Evolutionary conservation across 2,113 vertebrate genomes (phyloP).

Genomic region (Meles meles): DNA sequence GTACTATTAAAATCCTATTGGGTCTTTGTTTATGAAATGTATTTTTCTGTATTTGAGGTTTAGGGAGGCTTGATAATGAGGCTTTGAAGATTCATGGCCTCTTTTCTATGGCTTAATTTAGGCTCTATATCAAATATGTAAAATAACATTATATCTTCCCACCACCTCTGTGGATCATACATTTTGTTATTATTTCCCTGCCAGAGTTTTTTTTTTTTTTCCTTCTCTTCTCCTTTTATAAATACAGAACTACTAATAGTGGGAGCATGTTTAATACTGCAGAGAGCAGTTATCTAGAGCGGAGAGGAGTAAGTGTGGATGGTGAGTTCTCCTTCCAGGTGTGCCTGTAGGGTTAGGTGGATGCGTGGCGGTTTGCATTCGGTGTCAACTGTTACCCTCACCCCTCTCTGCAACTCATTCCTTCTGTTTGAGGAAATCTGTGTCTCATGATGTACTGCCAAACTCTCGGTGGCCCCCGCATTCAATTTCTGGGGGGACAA

Average conservation of each 20-base stretch:
- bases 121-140: conserved; percentile 90
- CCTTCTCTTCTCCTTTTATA: conserved; percentile 68
- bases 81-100: conserved; percentile 86
- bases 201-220: conserved; percentile 69
- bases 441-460: fast-evolving
- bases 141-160: conserved; percentile 84
- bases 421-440: neutral
- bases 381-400: fast-evolving
- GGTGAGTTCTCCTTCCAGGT: neutral
- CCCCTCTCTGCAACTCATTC: fast-evolving
- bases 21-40: conserved; percentile 89
- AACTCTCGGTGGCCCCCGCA: fast-evolving
- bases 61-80: conserved; percentile 87
- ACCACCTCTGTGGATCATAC: conserved; percentile 80
- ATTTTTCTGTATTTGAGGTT: conserved; percentile 87
- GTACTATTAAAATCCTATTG: conserved; percentile 89
- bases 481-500: neutral
- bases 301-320: conserved; percentile 33
- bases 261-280: conserved; percentile 54
- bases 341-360: neutral
- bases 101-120: conserved; percentile 89
- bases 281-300: conserved; percentile 62
- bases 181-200: conserved; percentile 84
- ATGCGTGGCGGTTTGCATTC: fast-evolving
- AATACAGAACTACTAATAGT: conserved; percentile 75